Conservation (phyloP, 2,797 vertebrate species). For the Vespertilio murinus region DNA sequence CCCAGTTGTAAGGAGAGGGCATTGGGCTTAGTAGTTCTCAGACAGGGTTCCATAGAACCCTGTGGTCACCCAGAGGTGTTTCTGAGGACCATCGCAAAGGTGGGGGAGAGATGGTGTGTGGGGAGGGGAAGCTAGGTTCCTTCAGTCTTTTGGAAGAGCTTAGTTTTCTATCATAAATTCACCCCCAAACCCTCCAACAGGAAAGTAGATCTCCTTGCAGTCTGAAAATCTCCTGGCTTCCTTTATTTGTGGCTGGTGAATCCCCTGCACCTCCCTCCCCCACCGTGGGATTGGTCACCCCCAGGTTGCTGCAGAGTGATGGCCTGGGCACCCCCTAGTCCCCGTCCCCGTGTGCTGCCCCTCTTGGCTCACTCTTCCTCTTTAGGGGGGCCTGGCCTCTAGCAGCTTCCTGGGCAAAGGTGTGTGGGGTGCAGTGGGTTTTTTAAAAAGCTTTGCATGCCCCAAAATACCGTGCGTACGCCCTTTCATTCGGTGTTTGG, state of each 20-base stretch:
- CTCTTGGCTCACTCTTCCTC: rapidly evolving
- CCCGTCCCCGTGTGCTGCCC: background rate
- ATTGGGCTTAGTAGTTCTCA: background rate
- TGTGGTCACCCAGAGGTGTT: background rate
- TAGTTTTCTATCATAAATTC: background rate
- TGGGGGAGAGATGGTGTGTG: no score
- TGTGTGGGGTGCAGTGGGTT: background rate
- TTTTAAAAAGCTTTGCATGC: background rate
- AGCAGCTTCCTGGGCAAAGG: background rate
- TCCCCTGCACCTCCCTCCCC: no score
- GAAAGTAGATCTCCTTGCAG: background rate
- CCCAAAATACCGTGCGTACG: background rate
- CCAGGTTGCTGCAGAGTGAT: background rate
- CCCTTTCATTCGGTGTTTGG: background rate
- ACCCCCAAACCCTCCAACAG: background rate
- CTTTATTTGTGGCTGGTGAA: background rate
- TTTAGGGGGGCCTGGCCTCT: rapidly evolving
- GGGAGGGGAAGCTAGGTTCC: background rate
- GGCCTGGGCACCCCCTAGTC: background rate
- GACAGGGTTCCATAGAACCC: background rate
- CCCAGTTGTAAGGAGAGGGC: background rate
- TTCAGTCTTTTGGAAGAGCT: background rate
- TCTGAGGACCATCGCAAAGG: background rate
- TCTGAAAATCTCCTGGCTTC: background rate
- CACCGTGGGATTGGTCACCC: background rate